Base-by-base conservation (phyloP, 2,888 invertebrate species). In the Lepidochrysops patricia region DNA sequence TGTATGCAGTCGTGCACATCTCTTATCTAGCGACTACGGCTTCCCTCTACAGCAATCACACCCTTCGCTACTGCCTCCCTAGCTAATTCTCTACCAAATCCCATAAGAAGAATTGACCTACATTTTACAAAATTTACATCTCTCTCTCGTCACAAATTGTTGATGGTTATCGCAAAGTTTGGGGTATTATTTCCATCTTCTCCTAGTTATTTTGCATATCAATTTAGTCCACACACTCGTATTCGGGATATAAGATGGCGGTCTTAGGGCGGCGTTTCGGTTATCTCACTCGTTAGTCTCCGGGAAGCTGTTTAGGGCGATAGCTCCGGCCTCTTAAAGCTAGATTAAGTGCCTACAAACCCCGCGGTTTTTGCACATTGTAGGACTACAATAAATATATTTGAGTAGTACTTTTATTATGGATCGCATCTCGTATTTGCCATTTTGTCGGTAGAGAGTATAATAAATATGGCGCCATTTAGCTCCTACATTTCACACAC, bases 241-340 rank as follows among this genome's bases (percentile, higher is more conserved):
- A 15, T 15, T 19, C 43, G 43, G 43, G 43, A 43, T 43, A 19
- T 23, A 43, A 43, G 9, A 7, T 43, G 43, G 43, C 43, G 43
- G 19, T 9, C 43, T 19, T 19, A 32, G 29, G 32, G 29, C 54
- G 27, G 49, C 19, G 52, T 43, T 63, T 32, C 57, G 60, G 63
- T 85, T 85, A 86, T 85, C 84, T 75, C 66, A 68, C 75, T 82
- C 84, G 83, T 85, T 84, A 81, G 82, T 82, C 76, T 79, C 76
- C 71, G 71, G 73, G 80, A 84, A 82, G 77, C 80, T 77, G 76
- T 83, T 63, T 64, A 60, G 64, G 56, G 35, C 43, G 63, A 62
- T 62, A 64, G 63, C 62, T 62, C 54, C 58, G 49, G 57, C 57
- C 23, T 35, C 13, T 26, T 37, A 6, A 32, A 15, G 59, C 57